These are phyloP conservation scores for Tichodroma muraria DNA, from an alignment of 2,113 vertebrate species.

Conservation along the genomic window DNA sequence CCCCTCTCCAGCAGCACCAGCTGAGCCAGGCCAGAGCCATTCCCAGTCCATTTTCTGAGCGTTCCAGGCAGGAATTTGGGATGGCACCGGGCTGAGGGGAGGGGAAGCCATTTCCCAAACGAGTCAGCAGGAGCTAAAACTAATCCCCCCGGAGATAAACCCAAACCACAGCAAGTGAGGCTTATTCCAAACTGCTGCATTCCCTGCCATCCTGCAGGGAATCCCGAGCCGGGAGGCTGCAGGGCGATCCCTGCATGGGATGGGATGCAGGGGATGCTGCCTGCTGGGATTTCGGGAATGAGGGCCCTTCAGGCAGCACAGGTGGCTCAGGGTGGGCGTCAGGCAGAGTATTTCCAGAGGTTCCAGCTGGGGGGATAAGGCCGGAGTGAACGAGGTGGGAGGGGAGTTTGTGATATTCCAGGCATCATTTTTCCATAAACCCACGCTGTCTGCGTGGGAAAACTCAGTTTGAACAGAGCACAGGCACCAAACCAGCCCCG, in stretches of 20 bases:
- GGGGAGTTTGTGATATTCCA: not conserved
- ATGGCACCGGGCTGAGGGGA: not conserved
- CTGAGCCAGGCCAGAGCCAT: not conserved
- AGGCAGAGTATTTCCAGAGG: fast-evolving
- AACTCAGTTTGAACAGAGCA: not conserved
- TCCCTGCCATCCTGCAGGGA: not conserved
- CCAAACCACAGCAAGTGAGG: not conserved
- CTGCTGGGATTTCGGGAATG: fast-evolving
- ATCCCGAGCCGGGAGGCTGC: not conserved
- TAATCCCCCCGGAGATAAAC: not conserved
- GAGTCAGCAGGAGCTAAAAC: conserved; percentile 26
- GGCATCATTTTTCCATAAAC: not conserved
- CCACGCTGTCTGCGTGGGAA: fast-evolving
- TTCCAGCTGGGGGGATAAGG: too few relatives aligned
- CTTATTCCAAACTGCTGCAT: not conserved
- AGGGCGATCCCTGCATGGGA: not conserved
- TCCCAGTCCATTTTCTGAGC: not conserved
- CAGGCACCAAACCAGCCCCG: fast-evolving
- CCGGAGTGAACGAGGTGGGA: too few relatives aligned
- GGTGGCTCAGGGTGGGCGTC: not conserved
- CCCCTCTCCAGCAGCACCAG: not conserved
- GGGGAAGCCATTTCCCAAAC: not conserved
- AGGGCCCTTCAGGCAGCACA: not conserved
- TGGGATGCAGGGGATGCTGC: not conserved
- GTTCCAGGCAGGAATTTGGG: not conserved